Percentiles rank a stretch among this genome's conserved stretches.
phyloP scores from a whole-genome alignment of 2,888 invertebrate genomes.

The Dolichomitus sp. region DNA sequence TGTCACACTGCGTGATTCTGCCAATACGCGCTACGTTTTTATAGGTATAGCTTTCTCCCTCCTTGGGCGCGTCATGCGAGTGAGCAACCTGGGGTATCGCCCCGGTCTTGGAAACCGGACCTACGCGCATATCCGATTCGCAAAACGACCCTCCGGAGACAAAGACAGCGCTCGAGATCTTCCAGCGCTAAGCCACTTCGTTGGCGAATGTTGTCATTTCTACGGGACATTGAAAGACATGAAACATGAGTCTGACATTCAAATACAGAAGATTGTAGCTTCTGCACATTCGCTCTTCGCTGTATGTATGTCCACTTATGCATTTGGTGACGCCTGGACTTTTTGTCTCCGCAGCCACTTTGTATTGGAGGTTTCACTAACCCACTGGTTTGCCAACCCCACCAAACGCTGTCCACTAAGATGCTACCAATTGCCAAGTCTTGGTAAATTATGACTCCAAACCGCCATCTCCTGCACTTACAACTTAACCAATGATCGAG shows the following conservation, averaged over 20 bases:
- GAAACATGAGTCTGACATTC: background rate
- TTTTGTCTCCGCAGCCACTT: background rate
- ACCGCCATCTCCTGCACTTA: background rate
- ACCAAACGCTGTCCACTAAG: background rate
- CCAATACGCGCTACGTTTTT: constrained; percentile 79
- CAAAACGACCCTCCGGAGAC: constrained; percentile 49
- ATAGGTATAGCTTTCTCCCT: constrained; percentile 82
- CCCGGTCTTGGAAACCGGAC: constrained; percentile 70
- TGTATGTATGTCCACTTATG: constrained; percentile 13
- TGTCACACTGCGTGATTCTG: constrained; percentile 77
- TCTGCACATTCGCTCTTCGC: background rate
- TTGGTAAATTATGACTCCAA: background rate
- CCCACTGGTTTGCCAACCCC: background rate
- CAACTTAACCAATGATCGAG: background rate
- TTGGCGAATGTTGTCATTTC: background rate
- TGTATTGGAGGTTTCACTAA: constrained; percentile 7
- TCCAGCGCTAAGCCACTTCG: background rate
- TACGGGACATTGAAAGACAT: background rate
- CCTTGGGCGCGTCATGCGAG: constrained; percentile 53
- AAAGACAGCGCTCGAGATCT: background rate
- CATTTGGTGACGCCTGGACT: constrained; percentile 1
- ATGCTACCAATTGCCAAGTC: background rate
- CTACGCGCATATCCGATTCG: constrained; percentile 70
- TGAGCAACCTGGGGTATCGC: constrained; percentile 3
- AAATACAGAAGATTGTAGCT: background rate